Base-by-base conservation (phyloP, 2,888 invertebrate species). In the Trissolcus japonicus region DNA sequence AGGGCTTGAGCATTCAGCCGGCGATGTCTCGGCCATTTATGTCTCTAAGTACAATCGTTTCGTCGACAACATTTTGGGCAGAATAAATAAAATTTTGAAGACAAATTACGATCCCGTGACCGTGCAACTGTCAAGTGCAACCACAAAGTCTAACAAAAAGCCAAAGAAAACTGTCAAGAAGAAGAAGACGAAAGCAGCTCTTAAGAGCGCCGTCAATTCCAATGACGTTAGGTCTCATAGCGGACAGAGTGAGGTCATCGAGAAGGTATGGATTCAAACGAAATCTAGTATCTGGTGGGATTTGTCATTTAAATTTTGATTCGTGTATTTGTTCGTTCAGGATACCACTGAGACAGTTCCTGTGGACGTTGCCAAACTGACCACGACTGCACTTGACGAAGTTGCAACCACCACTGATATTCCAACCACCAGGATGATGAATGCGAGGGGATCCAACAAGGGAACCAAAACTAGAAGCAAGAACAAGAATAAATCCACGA, bases 91-190 rank as follows among this genome's bases (percentile, higher is more conserved):
- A 81, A 94, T 96, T 73, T 90, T 96, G 79, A 92, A 94, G 57
- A 92, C 93, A 79, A 95, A 94, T 59, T 96, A 95, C 89, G 96
- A 96, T 86, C 96, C 96, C 0, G 96, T 96, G 69, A 94, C 94
- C 80, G 96, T 96, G 0, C 93, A 93, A 84, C 89, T 95, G 40
- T 91, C 92, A 17, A 83, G 82, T 17, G 46, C 63, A 11, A 82
- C 43, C 16, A 84, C 89, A 4, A 92, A 91, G 74, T 84, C 80
- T 3, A 85, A 65, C 74, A 87, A 83, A 76, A 86, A 84, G n/a
- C 81, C 82, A 7, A 88, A 85, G 53, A 82, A 82, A 65, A 80
- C 65, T 53, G 69, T 68, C 11, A 80, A 75, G 53, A 66, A 75
- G 62, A 80, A 81, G 55, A 61, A 72, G 65, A 78, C 62, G n/a